These are phyloP conservation scores for Channa maculata DNA, from an alignment of 2,113 vertebrate species.

Conservation along the genomic window DNA sequence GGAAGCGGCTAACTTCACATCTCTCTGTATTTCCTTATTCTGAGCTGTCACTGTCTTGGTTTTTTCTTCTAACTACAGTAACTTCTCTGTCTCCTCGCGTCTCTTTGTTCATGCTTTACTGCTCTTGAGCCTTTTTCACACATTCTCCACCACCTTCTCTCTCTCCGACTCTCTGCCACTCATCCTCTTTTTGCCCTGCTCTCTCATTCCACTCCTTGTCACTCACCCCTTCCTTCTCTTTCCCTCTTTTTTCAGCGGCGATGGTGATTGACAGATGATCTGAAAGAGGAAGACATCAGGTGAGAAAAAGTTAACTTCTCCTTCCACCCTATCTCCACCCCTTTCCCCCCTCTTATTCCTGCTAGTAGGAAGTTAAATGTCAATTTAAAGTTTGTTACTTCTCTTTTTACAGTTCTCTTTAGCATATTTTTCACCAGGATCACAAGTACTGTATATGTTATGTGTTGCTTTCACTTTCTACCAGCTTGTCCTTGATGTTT, in stretches of 20 bases:
- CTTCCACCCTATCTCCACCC: constrained; percentile 11
- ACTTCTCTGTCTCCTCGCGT: constrained; percentile 47
- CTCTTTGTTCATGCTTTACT: constrained; percentile 59
- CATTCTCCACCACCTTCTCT: constrained; percentile 35
- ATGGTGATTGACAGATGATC: constrained; percentile 85
- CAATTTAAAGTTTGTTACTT: constrained; percentile 46
- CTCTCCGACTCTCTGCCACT: constrained; percentile 45
- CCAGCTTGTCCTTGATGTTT: constrained; percentile 5
- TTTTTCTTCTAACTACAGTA: constrained; percentile 8
- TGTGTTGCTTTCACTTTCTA: constrained; percentile 49
- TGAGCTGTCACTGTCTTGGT: constrained; percentile 25
- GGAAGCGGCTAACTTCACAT: constrained; percentile 77
- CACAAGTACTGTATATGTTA: neutral
- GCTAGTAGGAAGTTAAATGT: constrained; percentile 44
- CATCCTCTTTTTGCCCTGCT: constrained; percentile 33
- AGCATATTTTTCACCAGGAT: neutral
- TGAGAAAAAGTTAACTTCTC: constrained; percentile 75
- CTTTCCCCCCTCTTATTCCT: neutral
- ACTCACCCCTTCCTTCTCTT: constrained; percentile 54
- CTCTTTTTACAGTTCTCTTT: constrained; percentile 48
- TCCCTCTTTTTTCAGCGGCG: constrained; percentile 60
- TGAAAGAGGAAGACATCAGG: constrained; percentile 81
- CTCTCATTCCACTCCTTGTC: constrained; percentile 44
- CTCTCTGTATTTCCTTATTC: constrained; percentile 50
- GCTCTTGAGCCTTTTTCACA: constrained; percentile 39